phyloP scores from a whole-genome alignment of 2,888 invertebrate genomes.

The Copidosoma aretas region DNA sequence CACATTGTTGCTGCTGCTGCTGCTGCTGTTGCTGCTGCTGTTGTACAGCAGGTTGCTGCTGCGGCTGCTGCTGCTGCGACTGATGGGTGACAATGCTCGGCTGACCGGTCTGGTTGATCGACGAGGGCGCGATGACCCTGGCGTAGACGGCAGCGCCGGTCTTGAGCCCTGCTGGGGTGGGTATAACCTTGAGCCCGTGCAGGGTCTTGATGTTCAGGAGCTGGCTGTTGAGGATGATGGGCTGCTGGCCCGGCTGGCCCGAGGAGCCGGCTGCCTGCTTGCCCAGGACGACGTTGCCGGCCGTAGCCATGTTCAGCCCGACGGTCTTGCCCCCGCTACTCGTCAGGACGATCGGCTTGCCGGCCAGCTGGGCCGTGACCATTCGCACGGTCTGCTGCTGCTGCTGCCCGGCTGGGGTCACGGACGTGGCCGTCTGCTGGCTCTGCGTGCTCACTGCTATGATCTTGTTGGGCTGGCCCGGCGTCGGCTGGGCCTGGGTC shows the following conservation, averaged over 20 bases:
- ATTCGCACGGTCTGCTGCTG: constrained; percentile 58
- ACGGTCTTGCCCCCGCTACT: constrained; percentile 58
- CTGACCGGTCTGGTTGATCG: constrained; percentile 45
- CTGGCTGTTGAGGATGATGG: constrained; percentile 59
- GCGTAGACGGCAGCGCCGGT: constrained; percentile 60
- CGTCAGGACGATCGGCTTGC: constrained; percentile 59
- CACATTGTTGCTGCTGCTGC: not conserved
- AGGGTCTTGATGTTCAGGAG: constrained; percentile 59
- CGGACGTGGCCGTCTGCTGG: constrained; percentile 41
- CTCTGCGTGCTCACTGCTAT: constrained; percentile 57
- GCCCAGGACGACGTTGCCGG: constrained; percentile 53
- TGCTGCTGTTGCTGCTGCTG: constrained; percentile 13
- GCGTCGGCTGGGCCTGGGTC: constrained; percentile 56
- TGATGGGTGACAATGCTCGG: constrained; percentile 11
- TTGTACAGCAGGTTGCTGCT: constrained; percentile 5
- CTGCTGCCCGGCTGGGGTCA: constrained; percentile 46
- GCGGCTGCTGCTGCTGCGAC: constrained; percentile 10
- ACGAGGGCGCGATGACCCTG: constrained; percentile 59
- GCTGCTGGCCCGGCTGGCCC: constrained; percentile 53
- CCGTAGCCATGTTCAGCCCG: constrained; percentile 51
- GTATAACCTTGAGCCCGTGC: constrained; percentile 60
- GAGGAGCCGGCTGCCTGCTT: not conserved
- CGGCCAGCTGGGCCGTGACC: constrained; percentile 60
- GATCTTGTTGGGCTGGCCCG: constrained; percentile 53
- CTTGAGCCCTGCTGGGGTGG: constrained; percentile 58